These are phyloP conservation scores for Gastracanthus pulcherrimus DNA, from an alignment of 2,888 invertebrate genomes.

Conservation along the genomic window DNA sequence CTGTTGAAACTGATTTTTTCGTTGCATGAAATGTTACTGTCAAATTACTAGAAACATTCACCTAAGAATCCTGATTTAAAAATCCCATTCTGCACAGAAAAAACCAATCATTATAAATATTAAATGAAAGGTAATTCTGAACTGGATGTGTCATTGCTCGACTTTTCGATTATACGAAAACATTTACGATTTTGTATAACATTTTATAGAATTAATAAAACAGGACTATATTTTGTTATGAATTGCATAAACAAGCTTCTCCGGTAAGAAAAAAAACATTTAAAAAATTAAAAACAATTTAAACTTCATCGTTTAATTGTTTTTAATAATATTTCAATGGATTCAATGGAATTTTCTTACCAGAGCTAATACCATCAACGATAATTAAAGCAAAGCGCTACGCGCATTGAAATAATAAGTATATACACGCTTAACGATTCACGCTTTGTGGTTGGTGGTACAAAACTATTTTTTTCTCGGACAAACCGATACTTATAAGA, in stretches of 20 bases:
- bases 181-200: background rate
- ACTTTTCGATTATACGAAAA: background rate
- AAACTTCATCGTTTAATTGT: conserved; percentile 1
- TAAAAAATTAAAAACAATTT: conserved; percentile 30
- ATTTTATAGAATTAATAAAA: conserved; percentile 22
- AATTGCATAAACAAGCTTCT: conserved; percentile 34
- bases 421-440: conserved; percentile 41
- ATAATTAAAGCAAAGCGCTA: conserved; percentile 13
- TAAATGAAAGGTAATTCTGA: background rate
- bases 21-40: conserved; percentile 20
- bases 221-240: conserved; percentile 20
- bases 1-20: conserved; percentile 32
- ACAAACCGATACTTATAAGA: conserved; percentile 34
- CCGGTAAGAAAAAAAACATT: background rate
- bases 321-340: conserved; percentile 18
- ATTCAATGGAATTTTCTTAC: background rate
- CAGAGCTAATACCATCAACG: conserved; percentile 18
- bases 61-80: conserved; percentile 32
- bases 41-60: conserved; percentile 20
- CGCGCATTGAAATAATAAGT: conserved; percentile 31
- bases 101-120: conserved; percentile 3
- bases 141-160: background rate
- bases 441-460: conserved; percentile 29
- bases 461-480: conserved; percentile 32
- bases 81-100: conserved; percentile 1